phyloP scores from a whole-genome alignment of 2,113 vertebrate genomes.

The Bos taurus region DNA sequence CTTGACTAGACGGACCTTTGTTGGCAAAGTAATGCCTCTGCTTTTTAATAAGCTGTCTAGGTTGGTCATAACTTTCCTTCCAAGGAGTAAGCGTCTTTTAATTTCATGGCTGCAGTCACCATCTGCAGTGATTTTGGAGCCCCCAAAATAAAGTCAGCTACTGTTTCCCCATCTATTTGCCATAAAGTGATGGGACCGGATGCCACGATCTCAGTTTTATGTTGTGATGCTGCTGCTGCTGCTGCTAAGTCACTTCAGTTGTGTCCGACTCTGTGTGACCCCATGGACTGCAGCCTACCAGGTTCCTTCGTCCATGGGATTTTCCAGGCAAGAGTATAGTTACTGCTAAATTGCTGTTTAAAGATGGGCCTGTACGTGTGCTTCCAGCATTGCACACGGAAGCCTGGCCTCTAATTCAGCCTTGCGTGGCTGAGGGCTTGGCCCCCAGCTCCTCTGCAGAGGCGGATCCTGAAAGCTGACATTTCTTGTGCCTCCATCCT shows the following conservation, averaged over 20 bases:
- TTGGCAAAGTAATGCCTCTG: too few species aligned
- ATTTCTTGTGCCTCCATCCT: background rate
- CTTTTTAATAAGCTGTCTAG: too few species aligned
- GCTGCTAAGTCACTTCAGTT: too few species aligned
- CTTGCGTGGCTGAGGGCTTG: fast-evolving
- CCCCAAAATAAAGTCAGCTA: background rate
- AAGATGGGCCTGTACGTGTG: fast-evolving
- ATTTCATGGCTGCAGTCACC: background rate
- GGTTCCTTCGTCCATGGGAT: too few species aligned
- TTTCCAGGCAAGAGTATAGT: too few species aligned
- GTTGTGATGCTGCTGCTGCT: background rate
- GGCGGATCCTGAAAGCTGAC: fast-evolving
- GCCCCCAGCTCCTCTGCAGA: background rate
- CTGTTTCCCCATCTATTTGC: background rate
- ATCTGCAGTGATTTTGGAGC: background rate
- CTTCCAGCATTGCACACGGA: fast-evolving
- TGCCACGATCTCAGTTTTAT: background rate
- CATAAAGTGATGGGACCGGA: background rate
- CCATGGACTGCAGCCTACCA: too few species aligned
- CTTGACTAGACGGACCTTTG: too few species aligned
- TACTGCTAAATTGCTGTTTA: background rate
- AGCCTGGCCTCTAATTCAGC: background rate
- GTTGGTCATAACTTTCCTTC: background rate
- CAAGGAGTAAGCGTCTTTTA: background rate
- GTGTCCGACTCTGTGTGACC: too few species aligned